phyloP scores from a whole-genome alignment of 2,888 invertebrate genomes.

The Dynastes maya region DNA sequence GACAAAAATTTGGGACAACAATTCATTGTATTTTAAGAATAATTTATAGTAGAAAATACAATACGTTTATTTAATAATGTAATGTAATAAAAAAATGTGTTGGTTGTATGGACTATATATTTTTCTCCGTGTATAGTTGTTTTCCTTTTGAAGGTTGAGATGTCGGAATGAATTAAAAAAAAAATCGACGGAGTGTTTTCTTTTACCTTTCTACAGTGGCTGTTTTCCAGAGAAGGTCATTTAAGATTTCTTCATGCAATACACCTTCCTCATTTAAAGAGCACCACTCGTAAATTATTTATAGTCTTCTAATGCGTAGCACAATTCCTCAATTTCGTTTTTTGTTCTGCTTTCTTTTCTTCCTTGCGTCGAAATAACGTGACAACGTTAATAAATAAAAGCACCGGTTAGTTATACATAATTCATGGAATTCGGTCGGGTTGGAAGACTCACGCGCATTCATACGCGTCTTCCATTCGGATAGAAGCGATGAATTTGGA shows the following conservation, averaged over 20 bases:
- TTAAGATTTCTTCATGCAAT: background rate
- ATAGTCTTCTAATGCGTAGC: constrained; percentile 5
- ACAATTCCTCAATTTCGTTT: constrained; percentile 22
- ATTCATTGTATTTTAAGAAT: no score
- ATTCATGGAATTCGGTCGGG: constrained; percentile 39
- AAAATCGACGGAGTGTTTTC: no score
- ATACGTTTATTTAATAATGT: no score
- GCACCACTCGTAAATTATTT: constrained; percentile 19
- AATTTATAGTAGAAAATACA: no score
- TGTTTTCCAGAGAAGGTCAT: no score
- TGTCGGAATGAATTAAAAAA: no score
- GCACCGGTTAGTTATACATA: constrained; percentile 34
- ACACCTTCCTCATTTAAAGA: background rate
- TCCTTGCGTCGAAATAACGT: constrained; percentile 26
- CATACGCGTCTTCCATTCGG: constrained; percentile 39
- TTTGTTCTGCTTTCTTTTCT: constrained; percentile 14
- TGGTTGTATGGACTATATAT: no score
- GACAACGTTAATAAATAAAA: constrained; percentile 44
- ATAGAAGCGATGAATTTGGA: constrained; percentile 33
- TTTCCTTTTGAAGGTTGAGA: no score
- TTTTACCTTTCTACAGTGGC: no score
- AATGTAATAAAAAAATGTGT: no score
- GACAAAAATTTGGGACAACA: no score
- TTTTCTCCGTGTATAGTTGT: no score
- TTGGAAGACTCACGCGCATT: constrained; percentile 37